These are phyloP conservation scores for Melanostoma scalare DNA, from an alignment of 2,888 invertebrate species.

Conservation along the genomic window DNA sequence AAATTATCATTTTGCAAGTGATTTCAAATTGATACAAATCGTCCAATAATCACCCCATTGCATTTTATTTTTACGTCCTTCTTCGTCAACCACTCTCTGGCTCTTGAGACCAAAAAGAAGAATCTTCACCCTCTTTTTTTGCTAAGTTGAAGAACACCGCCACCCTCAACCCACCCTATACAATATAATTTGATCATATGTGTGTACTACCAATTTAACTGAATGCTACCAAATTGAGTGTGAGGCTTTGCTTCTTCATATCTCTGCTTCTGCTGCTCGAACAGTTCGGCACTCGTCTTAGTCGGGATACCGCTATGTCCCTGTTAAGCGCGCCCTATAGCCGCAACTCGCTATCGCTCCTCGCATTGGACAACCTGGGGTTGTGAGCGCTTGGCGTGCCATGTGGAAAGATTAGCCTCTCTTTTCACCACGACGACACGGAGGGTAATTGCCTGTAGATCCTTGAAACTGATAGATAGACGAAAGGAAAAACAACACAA, in stretches of 20 bases:
- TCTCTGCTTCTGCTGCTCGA: neutral
- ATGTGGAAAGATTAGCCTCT: conserved; percentile 34
- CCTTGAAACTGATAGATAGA: conserved; percentile 58
- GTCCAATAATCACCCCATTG: conserved; percentile 81
- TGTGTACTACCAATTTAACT: conserved; percentile 57
- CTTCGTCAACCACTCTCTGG: conserved; percentile 29
- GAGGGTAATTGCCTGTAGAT: conserved; percentile 58
- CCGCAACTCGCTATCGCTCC: conserved; percentile 38
- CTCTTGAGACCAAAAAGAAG: neutral
- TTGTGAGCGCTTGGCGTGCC: conserved; percentile 31
- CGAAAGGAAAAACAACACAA: conserved; percentile 30
- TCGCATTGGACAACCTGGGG: neutral
- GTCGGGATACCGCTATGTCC: conserved; percentile 35
- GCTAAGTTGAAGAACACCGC: neutral
- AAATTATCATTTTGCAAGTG: conserved; percentile 71
- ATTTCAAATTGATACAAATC: conserved; percentile 80
- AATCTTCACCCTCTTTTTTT: neutral
- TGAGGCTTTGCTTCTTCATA: conserved; percentile 36
- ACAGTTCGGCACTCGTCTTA: neutral
- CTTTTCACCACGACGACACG: conserved; percentile 10
- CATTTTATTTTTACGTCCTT: conserved; percentile 77
- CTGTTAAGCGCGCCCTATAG: conserved; percentile 21
- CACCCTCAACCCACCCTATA: neutral
- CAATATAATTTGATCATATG: conserved; percentile 54
- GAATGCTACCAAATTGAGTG: conserved; percentile 64